These are phyloP conservation scores for Lynx canadensis DNA, from an alignment of 2,113 vertebrate species.

Conservation along the genomic window DNA sequence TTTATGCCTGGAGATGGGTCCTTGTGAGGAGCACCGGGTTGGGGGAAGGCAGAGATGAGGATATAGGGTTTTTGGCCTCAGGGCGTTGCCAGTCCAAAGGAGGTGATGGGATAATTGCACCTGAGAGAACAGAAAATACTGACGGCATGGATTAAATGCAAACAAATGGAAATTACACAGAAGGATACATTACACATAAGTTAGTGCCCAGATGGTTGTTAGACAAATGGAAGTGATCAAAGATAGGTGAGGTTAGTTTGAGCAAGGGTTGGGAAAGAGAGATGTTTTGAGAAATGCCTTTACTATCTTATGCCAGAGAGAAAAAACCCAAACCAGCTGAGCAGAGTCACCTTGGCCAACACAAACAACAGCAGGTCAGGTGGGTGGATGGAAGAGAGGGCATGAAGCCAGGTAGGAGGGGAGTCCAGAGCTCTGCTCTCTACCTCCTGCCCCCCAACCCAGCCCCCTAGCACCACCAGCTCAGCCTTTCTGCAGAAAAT, in stretches of 20 bases:
- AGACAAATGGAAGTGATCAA: not conserved
- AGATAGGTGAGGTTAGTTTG: not conserved
- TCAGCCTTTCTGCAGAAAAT: not conserved
- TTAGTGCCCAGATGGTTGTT: not conserved
- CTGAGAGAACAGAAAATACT: not conserved
- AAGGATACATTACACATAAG: not conserved
- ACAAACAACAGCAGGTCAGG: not conserved
- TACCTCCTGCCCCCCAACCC: not conserved
- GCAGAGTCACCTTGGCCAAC: not conserved
- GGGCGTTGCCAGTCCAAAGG: not conserved
- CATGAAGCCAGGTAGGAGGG: not conserved
- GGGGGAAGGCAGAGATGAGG: not conserved
- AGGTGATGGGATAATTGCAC: not conserved
- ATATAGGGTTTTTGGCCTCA: not conserved
- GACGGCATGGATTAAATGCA: not conserved
- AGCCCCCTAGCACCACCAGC: not conserved
- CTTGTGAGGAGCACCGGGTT: not conserved
- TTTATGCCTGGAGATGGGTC: not conserved
- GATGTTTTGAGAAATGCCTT: conserved; percentile 52
- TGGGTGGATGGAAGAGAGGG: not conserved
- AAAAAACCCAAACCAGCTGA: conserved; percentile 1
- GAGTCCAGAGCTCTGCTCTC: too few relatives aligned
- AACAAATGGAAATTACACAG: not conserved
- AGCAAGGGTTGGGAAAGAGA: conserved; percentile 49
- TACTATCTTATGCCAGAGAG: not conserved